Percentiles rank a stretch among this genome's conserved stretches.
These are phyloP conservation scores for Hartigia nigra DNA, from an alignment of 2,888 invertebrate genomes.

Conservation along the genomic window DNA sequence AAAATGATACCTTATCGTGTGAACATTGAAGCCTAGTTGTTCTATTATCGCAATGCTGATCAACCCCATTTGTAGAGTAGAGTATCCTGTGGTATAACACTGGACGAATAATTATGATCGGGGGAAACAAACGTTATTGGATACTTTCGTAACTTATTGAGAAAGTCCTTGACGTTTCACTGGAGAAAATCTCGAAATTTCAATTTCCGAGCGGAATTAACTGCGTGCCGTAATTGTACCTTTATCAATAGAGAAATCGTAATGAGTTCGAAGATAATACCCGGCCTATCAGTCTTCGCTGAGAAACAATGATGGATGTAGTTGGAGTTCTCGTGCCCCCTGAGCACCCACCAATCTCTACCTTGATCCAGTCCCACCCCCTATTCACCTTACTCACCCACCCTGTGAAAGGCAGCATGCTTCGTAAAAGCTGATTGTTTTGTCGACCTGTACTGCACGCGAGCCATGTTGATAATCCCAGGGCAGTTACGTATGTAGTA, in stretches of 20 bases:
- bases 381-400: background rate
- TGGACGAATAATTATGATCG: background rate
- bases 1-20: background rate
- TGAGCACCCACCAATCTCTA: slow-evolving; percentile 14
- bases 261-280: slow-evolving; percentile 64
- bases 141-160: background rate
- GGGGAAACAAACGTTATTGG: background rate
- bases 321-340: slow-evolving; percentile 53
- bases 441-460: slow-evolving; percentile 46
- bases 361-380: background rate
- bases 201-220: slow-evolving; percentile 55
- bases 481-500: background rate
- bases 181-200: slow-evolving; percentile 40
- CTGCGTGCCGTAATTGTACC: slow-evolving; percentile 54
- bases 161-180: slow-evolving; percentile 4
- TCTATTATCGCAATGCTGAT: slow-evolving; percentile 38
- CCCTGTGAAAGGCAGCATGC: slow-evolving; percentile 14
- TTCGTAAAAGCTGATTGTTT: slow-evolving; percentile 49
- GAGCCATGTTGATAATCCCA: slow-evolving; percentile 24
- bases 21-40: slow-evolving; percentile 43
- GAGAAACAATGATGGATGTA: slow-evolving; percentile 64
- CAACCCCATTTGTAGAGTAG: slow-evolving; percentile 18
- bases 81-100: background rate
- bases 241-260: slow-evolving; percentile 65
- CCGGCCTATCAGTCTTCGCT: slow-evolving; percentile 60